Base-by-base conservation (phyloP, 2,888 invertebrate species). In the Oscheius sp. region DNA sequence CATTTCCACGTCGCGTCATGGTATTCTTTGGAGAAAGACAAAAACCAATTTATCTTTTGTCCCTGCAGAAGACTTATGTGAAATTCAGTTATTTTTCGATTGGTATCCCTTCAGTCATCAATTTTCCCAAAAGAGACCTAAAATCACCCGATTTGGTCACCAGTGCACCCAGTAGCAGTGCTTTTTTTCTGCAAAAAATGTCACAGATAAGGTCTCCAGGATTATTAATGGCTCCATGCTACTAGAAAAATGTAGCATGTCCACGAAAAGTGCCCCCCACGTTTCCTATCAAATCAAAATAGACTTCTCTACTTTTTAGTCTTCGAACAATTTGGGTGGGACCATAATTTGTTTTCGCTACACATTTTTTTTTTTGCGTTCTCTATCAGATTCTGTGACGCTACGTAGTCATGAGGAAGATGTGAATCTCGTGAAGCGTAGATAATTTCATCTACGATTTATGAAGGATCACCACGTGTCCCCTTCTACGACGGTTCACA, bases 381-480 rank as follows among this genome's bases (percentile, higher is more conserved):
- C 21, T 21, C 21, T 21, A 21, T 21, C 21, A 4, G n/a, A 2
- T 35, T 33, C 10, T 60, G 60, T 33, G 32, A 35, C 7, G 32
- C 37, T 60, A 10, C 37, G 2, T n/a, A 60, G 37, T 33, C 35
- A 60, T 35, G 37, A 10, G n/a, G 29, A 60, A 60, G 48, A 48
- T 29, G 47, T 21, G 21, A 7, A 35, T 9, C 21, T 13, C 29
- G 1, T 50, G 65, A 51, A 50, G 50, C 65, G 68, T 68, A n/a
- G 42, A 7, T 68, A 55, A 68, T 68, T 68, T 53, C 37, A 55
- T 68, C 68, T 53, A 29, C 68, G 68, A 68, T 68, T 68, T 53
- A 11, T 21, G 32, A 13, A 35, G 59, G 33, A 60, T 35, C 32
- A 21, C 42, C 59, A 60, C 59, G 59, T 60, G 59, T 35, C 13